Evolutionary conservation across 2,113 vertebrate species (phyloP).

Genomic region (Dissostichus mawsoni): DNA sequence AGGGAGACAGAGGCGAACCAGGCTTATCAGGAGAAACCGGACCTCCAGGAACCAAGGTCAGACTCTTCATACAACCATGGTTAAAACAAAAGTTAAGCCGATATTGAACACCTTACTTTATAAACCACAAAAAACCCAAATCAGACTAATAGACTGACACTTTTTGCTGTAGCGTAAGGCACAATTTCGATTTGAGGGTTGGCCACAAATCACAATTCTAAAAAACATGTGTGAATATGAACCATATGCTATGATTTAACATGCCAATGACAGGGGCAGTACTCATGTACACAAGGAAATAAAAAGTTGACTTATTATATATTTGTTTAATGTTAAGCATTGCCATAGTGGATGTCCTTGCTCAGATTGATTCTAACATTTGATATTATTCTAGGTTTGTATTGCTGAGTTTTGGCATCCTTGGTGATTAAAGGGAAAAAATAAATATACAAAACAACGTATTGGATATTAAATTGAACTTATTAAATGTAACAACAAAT

Average conservation of each 20-base stretch:
- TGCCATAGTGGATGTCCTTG: background rate
- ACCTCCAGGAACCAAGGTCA: conserved; percentile 74
- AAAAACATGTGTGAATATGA: no score
- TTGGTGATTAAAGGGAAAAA: no score
- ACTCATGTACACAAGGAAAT: no score
- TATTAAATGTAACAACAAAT: background rate
- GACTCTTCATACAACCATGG: conserved; percentile 4
- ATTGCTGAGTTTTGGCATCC: background rate
- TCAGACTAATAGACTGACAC: no score
- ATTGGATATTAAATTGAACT: background rate
- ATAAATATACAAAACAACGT: background rate
- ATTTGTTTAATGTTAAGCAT: background rate
- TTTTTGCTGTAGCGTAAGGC: no score
- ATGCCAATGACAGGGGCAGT: no score
- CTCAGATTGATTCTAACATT: background rate
- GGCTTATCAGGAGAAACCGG: conserved; percentile 75
- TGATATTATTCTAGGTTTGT: background rate
- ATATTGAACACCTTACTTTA: no score
- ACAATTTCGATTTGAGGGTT: no score
- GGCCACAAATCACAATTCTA: no score
- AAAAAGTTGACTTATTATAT: background rate
- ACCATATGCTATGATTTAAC: no score
- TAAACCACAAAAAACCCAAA: no score
- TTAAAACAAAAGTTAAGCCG: background rate
- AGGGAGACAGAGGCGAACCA: conserved; percentile 81